Evolutionary conservation across 2,888 invertebrate species (phyloP).

Genomic region (Lucinisca nassula): DNA sequence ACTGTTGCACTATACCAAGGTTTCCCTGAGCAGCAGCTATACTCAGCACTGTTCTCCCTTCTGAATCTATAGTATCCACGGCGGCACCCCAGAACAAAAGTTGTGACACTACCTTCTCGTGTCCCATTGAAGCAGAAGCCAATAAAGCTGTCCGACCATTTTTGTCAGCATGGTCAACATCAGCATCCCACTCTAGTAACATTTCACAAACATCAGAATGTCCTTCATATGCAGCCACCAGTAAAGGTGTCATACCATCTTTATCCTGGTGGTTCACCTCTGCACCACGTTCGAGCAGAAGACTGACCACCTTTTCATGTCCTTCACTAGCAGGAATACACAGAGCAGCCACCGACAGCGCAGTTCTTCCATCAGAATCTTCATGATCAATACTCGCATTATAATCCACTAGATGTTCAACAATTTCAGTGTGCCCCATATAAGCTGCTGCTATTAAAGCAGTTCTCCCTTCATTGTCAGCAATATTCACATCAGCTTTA

Average conservation of each 20-base stretch:
- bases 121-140: constrained; percentile 96
- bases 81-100: constrained; percentile 98
- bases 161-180: constrained; percentile 95
- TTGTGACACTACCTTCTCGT: constrained; percentile 94
- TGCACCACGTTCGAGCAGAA: constrained; percentile 86
- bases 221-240: constrained; percentile 88
- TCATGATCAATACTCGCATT: constrained; percentile 89
- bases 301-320: constrained; percentile 86
- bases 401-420: constrained; percentile 89
- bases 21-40: constrained; percentile 88
- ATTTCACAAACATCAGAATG: constrained; percentile 92
- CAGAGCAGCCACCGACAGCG: constrained; percentile 91
- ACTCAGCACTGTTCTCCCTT: constrained; percentile 94
- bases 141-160: constrained; percentile 85
- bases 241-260: constrained; percentile 87
- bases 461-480: constrained; percentile 89
- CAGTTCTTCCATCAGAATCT: constrained; percentile 97
- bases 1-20: constrained; percentile 95
- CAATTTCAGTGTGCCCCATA: constrained; percentile 90
- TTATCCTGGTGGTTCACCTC: constrained; percentile 87
- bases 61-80: constrained; percentile 97
- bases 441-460: constrained; percentile 92
- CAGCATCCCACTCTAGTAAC: constrained; percentile 96
- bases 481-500: constrained; percentile 88
- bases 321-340: constrained; percentile 89